Base-by-base conservation (phyloP, 2,797 vertebrate genomes). In the Neostethus bicornis region DNA sequence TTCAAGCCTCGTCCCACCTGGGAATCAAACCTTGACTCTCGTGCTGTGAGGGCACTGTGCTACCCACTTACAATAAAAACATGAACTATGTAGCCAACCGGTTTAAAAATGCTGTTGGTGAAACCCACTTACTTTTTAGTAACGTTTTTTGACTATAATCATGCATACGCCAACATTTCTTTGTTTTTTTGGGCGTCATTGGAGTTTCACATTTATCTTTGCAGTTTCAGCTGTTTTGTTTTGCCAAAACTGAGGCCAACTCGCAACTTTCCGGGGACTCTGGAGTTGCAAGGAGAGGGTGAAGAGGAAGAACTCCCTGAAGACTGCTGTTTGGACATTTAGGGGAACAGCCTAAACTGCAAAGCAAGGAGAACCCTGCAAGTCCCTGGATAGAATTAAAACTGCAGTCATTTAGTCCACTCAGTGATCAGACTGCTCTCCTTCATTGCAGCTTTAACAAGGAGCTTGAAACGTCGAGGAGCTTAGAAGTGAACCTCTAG, bases 251-350 rank as follows among this genome's bases (percentile, higher is more conserved):
- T 13, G 3, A 14, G 59, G 57, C 73, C 80, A 70, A n/a, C n/a
- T n/a, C n/a, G n/a, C n/a, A n/a, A n/a, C n/a, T n/a, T n/a, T n/a
- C n/a, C n/a, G n/a, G 45, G 63, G 32, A 45, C 35, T 6, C 51
- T 17, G 61, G 32, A 43, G 51, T 68, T 52, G 25, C 61, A 53
- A 74, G 39, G 51, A 59, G 51, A 41, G 43, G 64, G 57, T 42
- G 64, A 62, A 77, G 49, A 61, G 61, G 3, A 42, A 65, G 62
- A 14, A 14, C 4, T 84, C 79, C 83, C 81, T 70, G 69, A 63
- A 77, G 83, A 68, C 61, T 78, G 57, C 66, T 87, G 81, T 77
- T 65, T 52, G 32, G 73, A 84, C 62, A 72, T 88, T 87, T 77
- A 78, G 69, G 70, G 85, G 84, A 72, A 25, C 50, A 41, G n/a